A percentile compares a stretch with the other conserved stretches of the same genome.
These are phyloP conservation scores for Anas platyrhynchos DNA, from an alignment of 2,113 vertebrate species.

Conservation along the genomic window DNA sequence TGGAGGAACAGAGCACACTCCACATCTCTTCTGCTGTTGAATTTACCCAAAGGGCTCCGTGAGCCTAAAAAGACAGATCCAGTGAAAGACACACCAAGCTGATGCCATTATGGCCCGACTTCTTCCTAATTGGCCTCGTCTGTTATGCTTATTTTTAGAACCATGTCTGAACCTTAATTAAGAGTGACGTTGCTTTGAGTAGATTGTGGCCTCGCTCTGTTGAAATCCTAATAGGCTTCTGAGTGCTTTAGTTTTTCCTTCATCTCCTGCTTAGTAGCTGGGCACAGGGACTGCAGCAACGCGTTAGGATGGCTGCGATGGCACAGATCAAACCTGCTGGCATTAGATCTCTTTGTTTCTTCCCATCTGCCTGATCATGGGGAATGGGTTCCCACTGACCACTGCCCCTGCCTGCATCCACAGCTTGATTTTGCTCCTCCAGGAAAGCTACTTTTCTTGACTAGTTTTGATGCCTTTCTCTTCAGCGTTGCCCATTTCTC, in stretches of 20 bases:
- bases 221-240: constrained; percentile 62
- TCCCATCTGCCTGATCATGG: neutral
- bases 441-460: neutral
- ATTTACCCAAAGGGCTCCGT: neutral
- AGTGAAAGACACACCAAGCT: neutral
- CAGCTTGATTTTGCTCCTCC: neutral
- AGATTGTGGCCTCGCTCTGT: constrained; percentile 22
- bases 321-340: neutral
- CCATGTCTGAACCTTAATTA: constrained; percentile 57
- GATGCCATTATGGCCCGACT: neutral
- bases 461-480: neutral
- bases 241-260: constrained; percentile 54
- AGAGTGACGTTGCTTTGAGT: constrained; percentile 29
- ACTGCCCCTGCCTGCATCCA: neutral
- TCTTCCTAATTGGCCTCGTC: constrained; percentile 40
- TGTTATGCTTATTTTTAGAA: constrained; percentile 61
- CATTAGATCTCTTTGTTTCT: neutral
- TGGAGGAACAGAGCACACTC: neutral
- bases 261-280: constrained; percentile 28
- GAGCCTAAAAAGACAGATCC: neutral
- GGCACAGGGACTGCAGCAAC: neutral
- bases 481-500: fast-evolving
- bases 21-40: neutral
- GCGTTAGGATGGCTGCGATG: fast-evolving
- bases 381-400: neutral